A percentile compares a stretch with the other conserved stretches of the same genome.
phyloP scores from a whole-genome alignment of 2,888 invertebrate species.

The Yponomeuta plumbellus region DNA sequence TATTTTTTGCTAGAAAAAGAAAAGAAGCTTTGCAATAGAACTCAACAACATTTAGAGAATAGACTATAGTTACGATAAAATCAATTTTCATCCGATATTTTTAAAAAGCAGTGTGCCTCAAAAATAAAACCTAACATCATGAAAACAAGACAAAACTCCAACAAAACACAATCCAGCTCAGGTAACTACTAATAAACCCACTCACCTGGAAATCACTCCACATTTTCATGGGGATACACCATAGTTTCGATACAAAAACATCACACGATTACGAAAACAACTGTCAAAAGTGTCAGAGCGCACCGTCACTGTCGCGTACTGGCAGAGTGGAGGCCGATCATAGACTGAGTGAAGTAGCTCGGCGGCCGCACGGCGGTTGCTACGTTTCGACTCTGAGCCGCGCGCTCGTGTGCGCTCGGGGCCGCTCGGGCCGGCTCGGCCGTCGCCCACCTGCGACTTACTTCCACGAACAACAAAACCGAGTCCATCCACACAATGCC shows the following conservation, averaged over 20 bases:
- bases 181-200: constrained; percentile 14
- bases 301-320: constrained; percentile 59
- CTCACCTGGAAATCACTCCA: constrained; percentile 76
- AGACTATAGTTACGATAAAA: background rate
- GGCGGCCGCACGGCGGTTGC: constrained; percentile 23
- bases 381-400: constrained; percentile 27
- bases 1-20: background rate
- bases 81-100: background rate
- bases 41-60: background rate
- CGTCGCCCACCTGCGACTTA: constrained; percentile 67
- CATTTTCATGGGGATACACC: constrained; percentile 76
- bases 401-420: constrained; percentile 22
- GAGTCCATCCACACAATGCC: constrained; percentile 29
- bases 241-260: constrained; percentile 76
- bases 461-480: constrained; percentile 68
- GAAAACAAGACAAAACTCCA: background rate
- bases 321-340: constrained; percentile 61
- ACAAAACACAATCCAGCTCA: background rate
- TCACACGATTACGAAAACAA: constrained; percentile 74
- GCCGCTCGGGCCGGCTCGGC: constrained; percentile 20
- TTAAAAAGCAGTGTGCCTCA: background rate
- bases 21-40: background rate
- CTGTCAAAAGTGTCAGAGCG: constrained; percentile 69
- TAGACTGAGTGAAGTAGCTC: constrained; percentile 53
- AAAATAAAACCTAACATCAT: background rate